These are phyloP conservation scores for Agriopis aurantiaria DNA, from an alignment of 2,888 invertebrate genomes.

Conservation along the genomic window DNA sequence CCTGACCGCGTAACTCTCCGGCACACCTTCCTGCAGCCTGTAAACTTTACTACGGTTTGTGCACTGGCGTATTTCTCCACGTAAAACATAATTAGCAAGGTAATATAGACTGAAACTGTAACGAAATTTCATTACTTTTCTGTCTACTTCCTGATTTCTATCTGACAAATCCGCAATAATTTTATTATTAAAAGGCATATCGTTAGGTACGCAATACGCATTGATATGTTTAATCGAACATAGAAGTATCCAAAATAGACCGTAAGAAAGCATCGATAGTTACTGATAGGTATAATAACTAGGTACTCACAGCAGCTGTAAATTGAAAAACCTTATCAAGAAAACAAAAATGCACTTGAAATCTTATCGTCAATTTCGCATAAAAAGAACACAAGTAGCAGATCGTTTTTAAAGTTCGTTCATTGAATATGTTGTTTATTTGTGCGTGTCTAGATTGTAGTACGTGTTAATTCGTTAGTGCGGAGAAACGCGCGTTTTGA, in stretches of 20 bases:
- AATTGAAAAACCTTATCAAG: conserved; percentile 67
- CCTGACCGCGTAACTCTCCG: too few relatives aligned
- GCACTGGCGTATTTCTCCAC: too few relatives aligned
- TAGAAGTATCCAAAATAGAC: conserved; percentile 2
- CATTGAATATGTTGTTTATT: conserved; percentile 19
- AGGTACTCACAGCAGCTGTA: conserved; percentile 69
- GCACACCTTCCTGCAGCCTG: too few relatives aligned
- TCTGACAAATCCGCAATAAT: too few relatives aligned
- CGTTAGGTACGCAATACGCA: background rate
- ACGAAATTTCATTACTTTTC: too few relatives aligned
- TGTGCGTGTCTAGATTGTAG: background rate
- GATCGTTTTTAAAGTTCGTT: conserved; percentile 24
- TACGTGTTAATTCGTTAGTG: conserved; percentile 7
- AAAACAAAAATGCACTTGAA: conserved; percentile 48
- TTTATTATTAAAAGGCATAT: too few relatives aligned
- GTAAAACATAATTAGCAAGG: too few relatives aligned
- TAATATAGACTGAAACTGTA: too few relatives aligned
- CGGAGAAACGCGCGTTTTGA: conserved; percentile 16
- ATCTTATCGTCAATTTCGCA: conserved; percentile 46
- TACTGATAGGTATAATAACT: conserved; percentile 37
- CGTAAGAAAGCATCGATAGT: background rate
- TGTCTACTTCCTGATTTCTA: too few relatives aligned
- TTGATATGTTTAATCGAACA: background rate
- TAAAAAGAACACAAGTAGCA: conserved; percentile 43
- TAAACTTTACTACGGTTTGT: too few relatives aligned